Base-by-base conservation (phyloP, 2,888 invertebrate species). In the Limnephilus lunatus region DNA sequence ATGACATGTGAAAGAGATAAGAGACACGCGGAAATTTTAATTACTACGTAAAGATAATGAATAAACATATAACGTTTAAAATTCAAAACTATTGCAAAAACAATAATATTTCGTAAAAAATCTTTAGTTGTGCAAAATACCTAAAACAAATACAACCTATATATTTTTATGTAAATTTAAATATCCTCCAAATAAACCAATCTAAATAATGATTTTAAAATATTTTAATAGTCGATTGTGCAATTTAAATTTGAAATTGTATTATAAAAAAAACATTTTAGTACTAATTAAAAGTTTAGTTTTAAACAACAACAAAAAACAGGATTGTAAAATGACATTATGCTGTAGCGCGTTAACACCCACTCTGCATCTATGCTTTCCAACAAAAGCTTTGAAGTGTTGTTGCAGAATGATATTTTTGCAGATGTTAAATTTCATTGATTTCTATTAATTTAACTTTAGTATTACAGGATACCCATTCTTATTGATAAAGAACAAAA, bases 401-500 rank as follows among this genome's bases (percentile, higher is more conserved):
- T 25, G 68, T 68, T 68, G 68, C 68, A 68, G 68, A 68, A 68
- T 68, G 25, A 68, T 68, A 68, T 68, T 68, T 68, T 68, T 68
- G 68, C 25, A 68, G 5, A 68, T 68, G 68, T 68, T n/a, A n/a
- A 68, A 68, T 25, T 68, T 68, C 9, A 68, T 68, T 68, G 7
- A n/a, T 68, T 68, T 19, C 19, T 68, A 68, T 68, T 68, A 68
- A 68, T 25, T 68, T 48, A 48, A 48, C 48, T 25, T 68, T 68
- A 68, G 68, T 68, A 68, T 68, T 68, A 68, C 68, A 68, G 68
- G 68, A 68, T 68, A n/a, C 68, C 68, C 2, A 25, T 68, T 68
- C 9, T 82, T 82, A 31, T 32, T 32, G 68, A 68, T 68, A 68
- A 53, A 53, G 53, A 93, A 92, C 93, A 90, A 93, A 92, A 92